A percentile compares a stretch with the other conserved stretches of the same genome.
These are phyloP conservation scores for Caerostris darwini DNA, from an alignment of 1,140 invertebrate species.

Conservation along the genomic window DNA sequence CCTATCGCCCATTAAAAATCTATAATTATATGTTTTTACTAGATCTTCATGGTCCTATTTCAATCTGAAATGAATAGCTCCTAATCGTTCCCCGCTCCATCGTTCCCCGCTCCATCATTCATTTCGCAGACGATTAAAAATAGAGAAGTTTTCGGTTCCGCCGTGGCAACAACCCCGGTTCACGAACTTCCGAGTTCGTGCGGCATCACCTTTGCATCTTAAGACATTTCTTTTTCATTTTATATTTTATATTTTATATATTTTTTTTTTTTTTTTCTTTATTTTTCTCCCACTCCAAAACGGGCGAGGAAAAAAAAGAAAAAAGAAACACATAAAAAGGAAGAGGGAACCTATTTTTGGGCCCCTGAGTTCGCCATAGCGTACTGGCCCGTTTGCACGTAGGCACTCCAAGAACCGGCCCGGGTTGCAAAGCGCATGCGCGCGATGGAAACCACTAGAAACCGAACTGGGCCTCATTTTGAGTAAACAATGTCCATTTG, in stretches of 20 bases:
- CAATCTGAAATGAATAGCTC: background rate
- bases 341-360: background rate
- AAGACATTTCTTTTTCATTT: too few species aligned
- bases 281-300: background rate
- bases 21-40: background rate
- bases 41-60: background rate
- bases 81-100: background rate
- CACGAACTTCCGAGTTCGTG: constrained; percentile 6
- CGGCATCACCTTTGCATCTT: background rate
- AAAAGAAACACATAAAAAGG: background rate
- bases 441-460: too few species aligned
- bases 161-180: background rate
- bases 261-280: background rate
- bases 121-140: background rate
- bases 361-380: background rate
- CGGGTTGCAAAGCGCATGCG: background rate
- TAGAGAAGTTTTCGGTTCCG: background rate
- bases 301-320: background rate
- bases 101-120: background rate
- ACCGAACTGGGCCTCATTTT: too few species aligned
- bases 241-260: too few species aligned
- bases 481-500: too few species aligned
- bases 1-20: too few species aligned
- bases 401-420: background rate
- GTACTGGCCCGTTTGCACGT: background rate